phyloP scores from a whole-genome alignment of 2,888 invertebrate genomes.

The Harpalus rubripes region DNA sequence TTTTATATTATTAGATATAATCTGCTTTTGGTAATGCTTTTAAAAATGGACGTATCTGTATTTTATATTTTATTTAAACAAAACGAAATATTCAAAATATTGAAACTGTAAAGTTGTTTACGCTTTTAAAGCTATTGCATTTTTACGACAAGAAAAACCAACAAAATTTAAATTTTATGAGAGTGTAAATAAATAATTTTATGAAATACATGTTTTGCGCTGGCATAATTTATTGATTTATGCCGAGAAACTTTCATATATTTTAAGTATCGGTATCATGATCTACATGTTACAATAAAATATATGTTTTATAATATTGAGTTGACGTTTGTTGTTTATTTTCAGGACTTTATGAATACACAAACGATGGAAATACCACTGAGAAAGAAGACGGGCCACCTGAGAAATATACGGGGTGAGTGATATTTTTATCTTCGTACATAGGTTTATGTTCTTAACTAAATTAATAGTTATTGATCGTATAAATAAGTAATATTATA shows the following conservation, averaged over 20 bases:
- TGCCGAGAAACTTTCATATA: neutral
- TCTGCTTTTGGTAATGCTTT: neutral
- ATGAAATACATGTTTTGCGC: neutral
- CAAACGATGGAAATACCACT: slow-evolving; percentile 37
- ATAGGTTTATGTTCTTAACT: too few relatives aligned
- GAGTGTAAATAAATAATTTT: neutral
- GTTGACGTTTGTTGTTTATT: slow-evolving; percentile 9
- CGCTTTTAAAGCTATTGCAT: neutral
- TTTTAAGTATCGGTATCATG: neutral
- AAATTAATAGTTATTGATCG: too few relatives aligned
- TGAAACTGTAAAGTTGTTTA: neutral
- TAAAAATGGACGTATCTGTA: too few relatives aligned
- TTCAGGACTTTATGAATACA: slow-evolving; percentile 52
- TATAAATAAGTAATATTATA: too few relatives aligned
- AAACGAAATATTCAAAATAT: neutral
- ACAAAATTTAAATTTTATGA: neutral
- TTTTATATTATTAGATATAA: neutral
- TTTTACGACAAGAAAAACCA: neutral
- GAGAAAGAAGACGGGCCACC: slow-evolving; percentile 56
- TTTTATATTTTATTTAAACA: too few relatives aligned
- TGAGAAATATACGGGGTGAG: slow-evolving; percentile 53
- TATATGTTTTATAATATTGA: slow-evolving; percentile 15
- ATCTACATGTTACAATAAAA: neutral
- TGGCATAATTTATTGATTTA: neutral
- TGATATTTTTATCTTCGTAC: neutral